phyloP scores from a whole-genome alignment of 2,888 invertebrate genomes.

The Timema cristinae region DNA sequence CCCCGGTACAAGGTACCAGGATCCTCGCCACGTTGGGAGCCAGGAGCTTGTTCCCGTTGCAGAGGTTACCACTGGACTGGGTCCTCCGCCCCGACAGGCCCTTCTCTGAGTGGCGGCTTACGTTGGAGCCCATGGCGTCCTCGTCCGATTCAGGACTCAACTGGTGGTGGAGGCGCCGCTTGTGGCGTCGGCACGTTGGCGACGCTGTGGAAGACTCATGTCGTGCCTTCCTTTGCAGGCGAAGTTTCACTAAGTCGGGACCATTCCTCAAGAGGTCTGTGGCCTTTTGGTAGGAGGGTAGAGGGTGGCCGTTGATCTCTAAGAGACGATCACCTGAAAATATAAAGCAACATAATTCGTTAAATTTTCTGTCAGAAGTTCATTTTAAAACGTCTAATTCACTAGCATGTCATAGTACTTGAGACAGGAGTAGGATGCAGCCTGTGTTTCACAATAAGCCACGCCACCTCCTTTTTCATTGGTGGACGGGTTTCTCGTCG shows the following conservation, averaged over 20 bases:
- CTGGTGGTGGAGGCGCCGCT: slow-evolving; percentile 60
- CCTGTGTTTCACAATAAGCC: too few relatives aligned
- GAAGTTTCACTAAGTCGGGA: not conserved
- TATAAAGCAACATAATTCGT: too few relatives aligned
- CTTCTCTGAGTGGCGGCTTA: slow-evolving; percentile 70
- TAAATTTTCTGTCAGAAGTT: too few relatives aligned
- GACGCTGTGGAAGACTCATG: not conserved
- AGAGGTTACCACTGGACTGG: slow-evolving; percentile 70
- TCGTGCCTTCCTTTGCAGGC: not conserved
- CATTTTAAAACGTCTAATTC: too few relatives aligned
- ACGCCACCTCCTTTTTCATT: too few relatives aligned
- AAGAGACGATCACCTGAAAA: not conserved
- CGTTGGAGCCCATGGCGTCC: slow-evolving; percentile 66
- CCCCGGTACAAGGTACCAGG: slow-evolving; percentile 48
- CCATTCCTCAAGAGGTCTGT: slow-evolving; percentile 7
- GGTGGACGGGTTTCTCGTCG: too few relatives aligned
- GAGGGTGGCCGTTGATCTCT: not conserved
- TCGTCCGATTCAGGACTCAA: slow-evolving; percentile 35
- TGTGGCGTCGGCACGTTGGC: slow-evolving; percentile 37
- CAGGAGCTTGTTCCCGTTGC: slow-evolving; percentile 52
- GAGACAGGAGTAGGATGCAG: too few relatives aligned
- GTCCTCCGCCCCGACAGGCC: slow-evolving; percentile 67
- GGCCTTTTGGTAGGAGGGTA: not conserved
- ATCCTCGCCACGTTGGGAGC: slow-evolving; percentile 45
- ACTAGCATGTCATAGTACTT: too few relatives aligned